These are phyloP conservation scores for Lamellibrachia columna DNA, from an alignment of 2,888 invertebrate species.

Conservation along the genomic window DNA sequence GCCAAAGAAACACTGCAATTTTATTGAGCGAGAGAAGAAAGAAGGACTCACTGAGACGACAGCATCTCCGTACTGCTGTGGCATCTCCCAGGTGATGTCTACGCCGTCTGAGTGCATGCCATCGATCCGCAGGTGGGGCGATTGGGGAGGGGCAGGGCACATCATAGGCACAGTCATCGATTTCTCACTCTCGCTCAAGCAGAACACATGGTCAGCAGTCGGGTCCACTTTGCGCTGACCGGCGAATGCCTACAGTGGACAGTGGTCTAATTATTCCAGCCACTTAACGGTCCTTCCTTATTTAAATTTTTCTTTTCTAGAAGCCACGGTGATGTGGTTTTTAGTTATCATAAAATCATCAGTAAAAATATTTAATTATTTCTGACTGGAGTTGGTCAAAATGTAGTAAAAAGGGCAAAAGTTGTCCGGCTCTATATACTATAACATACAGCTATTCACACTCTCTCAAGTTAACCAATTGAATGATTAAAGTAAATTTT, in stretches of 20 bases:
- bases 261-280: neutral
- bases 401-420: neutral
- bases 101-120: constrained; percentile 62
- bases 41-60: constrained; percentile 58
- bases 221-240: constrained; percentile 55
- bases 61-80: constrained; percentile 64
- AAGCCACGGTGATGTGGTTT: too few relatives aligned
- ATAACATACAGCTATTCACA: neutral
- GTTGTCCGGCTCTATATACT: neutral
- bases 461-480: neutral
- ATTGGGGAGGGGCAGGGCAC: constrained; percentile 62
- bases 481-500: neutral
- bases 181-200: constrained; percentile 59
- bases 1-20: too few relatives aligned
- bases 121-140: constrained; percentile 62
- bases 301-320: neutral
- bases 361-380: neutral
- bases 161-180: constrained; percentile 62
- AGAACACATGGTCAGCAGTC: constrained; percentile 55
- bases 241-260: constrained; percentile 51
- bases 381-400: neutral
- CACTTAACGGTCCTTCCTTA: neutral
- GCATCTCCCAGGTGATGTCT: constrained; percentile 64
- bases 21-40: neutral
- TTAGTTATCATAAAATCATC: neutral